Evolutionary conservation across 2,113 vertebrate species (phyloP).

Genomic region (Petrocephalus zakoni): DNA sequence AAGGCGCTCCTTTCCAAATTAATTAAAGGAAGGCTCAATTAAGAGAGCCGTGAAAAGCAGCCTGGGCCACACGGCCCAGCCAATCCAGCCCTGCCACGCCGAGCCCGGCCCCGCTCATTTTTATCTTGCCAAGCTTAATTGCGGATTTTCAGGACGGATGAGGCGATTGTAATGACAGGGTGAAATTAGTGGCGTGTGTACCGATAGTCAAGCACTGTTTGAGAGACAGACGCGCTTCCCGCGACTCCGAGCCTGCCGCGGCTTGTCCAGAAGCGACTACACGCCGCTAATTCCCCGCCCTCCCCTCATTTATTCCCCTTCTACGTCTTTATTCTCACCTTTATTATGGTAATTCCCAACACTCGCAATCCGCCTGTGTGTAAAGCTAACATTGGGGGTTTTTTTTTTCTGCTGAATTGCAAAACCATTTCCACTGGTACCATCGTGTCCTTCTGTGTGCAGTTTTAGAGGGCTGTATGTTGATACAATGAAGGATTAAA

Average conservation of each 20-base stretch:
- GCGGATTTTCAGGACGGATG: conserved; percentile 68
- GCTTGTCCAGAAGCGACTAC: background rate
- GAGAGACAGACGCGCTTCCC: conserved; percentile 45
- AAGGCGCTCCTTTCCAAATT: conserved; percentile 58
- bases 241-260: conserved; percentile 42
- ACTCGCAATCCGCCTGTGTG: conserved; percentile 27
- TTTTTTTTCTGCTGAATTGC: conserved; percentile 60
- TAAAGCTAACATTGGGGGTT: conserved; percentile 13
- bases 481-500: conserved; percentile 6
- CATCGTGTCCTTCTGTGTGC: conserved; percentile 46
- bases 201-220: conserved; percentile 46
- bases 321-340: conserved; percentile 43
- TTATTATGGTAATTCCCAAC: conserved; percentile 54
- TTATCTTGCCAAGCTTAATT: conserved; percentile 69
- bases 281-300: conserved; percentile 15
- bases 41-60: conserved; percentile 61
- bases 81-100: conserved; percentile 70
- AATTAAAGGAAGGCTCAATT: conserved; percentile 76
- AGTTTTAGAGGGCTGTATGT: background rate
- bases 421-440: conserved; percentile 47
- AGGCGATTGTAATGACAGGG: conserved; percentile 60
- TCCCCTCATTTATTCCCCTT: conserved; percentile 26
- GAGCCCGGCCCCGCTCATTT: conserved; percentile 49
- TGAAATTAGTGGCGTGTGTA: conserved; percentile 58
- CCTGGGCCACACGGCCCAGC: conserved; percentile 60